Evolutionary conservation across 2,797 vertebrate species (phyloP), one percentile per base, ranked within the genome.

Genomic region (Gadopsis bispinosus): DNA sequence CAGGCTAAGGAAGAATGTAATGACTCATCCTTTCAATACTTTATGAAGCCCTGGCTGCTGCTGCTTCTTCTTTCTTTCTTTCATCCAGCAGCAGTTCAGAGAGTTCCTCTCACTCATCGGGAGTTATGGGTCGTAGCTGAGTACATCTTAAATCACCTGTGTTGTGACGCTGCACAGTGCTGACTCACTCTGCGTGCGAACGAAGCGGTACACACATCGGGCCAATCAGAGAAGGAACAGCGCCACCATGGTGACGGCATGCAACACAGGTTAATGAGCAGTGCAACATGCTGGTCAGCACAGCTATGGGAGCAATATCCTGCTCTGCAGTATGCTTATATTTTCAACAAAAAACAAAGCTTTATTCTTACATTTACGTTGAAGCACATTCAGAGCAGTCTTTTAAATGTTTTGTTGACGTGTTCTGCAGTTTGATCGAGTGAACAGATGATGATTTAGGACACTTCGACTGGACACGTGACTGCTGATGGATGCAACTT

Each of bases 11-110:
- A 62, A 71, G 58, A 72, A 82, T 59, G 75, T 54, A 71, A 83
- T 81, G 72, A 54, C 74, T 76, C 77, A 73, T 83, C 83, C 77
- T 83, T 78, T 90, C 68, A 89, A 84, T 82, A 74, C 80, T 89
- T 92, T 72, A 83, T 85, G 64, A 66, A 75, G 80, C 73, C 80
- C 71, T 54, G 66, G 62, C 79, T 75, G 69, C 74, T 45, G 50
- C 45, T 37, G 70, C 31, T 53, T 47, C 11, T 56, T 26, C 10
- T 41, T 10, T 3, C 6, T 9, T 39, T 54, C 26, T 45, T 65
- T 13, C 17, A 37, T 63, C 53, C 56, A 29, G 60, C 66, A 68
- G 60, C 50, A 75, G 5, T 50, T 70, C 48, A 56, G 29, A 9
- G 45, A 72, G 43, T 26, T 60, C 11, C 53, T 73, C 19, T 60